These are phyloP conservation scores for Lepus timidus DNA, from an alignment of 2,113 vertebrate genomes.

Conservation along the genomic window DNA sequence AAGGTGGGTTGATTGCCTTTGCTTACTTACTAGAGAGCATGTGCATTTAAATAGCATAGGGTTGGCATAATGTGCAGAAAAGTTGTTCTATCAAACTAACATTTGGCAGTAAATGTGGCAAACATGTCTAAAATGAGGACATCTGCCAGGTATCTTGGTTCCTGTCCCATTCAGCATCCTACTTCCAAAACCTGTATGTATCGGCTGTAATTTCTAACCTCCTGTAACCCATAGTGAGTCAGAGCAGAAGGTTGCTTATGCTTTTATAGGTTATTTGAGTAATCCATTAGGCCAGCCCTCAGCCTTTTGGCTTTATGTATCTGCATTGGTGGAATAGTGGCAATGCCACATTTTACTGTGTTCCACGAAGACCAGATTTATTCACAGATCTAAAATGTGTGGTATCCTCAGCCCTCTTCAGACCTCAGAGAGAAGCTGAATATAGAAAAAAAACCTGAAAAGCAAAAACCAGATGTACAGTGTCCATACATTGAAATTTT, in stretches of 20 bases:
- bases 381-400: background rate
- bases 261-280: background rate
- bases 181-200: background rate
- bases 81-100: background rate
- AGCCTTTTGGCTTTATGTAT: background rate
- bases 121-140: background rate
- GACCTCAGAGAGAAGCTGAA: background rate
- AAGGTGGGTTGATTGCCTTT: background rate
- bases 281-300: background rate
- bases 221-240: background rate
- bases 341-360: background rate
- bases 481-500: constrained; percentile 17
- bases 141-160: background rate
- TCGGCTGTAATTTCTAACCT: constrained; percentile 4
- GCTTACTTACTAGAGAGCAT: background rate
- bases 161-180: background rate
- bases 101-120: background rate
- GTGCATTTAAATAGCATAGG: background rate
- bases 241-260: constrained; percentile 13
- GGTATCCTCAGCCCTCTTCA: background rate
- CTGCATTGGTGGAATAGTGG: background rate
- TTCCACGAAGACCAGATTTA: background rate
- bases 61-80: background rate
- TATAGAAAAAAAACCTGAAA: constrained; percentile 21
- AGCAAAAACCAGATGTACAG: background rate